Evolutionary conservation across 2,797 vertebrate species (phyloP), one percentile per base, ranked within the genome.

Genomic region (Halcyon badia): DNA sequence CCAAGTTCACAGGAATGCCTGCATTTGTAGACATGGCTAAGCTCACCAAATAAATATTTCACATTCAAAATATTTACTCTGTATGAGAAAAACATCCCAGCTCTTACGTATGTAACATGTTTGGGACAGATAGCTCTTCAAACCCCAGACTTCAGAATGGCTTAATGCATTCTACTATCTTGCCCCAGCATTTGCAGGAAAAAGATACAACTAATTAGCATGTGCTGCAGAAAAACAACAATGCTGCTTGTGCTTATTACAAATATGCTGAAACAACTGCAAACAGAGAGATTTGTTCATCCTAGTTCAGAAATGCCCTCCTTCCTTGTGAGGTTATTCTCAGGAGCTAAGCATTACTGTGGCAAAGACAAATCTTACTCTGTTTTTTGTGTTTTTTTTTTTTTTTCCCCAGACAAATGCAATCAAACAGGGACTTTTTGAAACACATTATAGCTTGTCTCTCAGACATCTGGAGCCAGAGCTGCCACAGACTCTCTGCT

Each of bases 401-500:
- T 22, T 58, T 13, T 58, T 26, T 4, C 82, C 89, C 84, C 80
- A 94, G 95, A 97, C 89, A 97, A 96, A 97, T 95, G 91, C 94
- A 97, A 97, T 98, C 96, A 97, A 95, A 97, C 21, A 33, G 91
- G 92, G 97, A 82, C 61, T 95, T 96, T 92, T 30, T 92, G 90
- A 97, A 97, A 97, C 84, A 83, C 90, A 97, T 97, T 97, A 97
- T 81, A 91, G 92, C 95, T 94, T 89, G 87, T 84, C 49, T 13
- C 25, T 44, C 97, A 98, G 98, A 98, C 97, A 76, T 70, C 97
- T 97, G 98, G 98, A 98, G 98, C 98, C 98, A 95, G 60, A 13
- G 48, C 93, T 92, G 96, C 85, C 96, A 83, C 96, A 90, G 80
- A 91, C 87, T 88, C 91, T 89, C 76, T 90, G 91, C 81, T 95